Base-by-base conservation (phyloP, 64 coral and sea anemone genomes). In the Orbicella faveolata region DNA sequence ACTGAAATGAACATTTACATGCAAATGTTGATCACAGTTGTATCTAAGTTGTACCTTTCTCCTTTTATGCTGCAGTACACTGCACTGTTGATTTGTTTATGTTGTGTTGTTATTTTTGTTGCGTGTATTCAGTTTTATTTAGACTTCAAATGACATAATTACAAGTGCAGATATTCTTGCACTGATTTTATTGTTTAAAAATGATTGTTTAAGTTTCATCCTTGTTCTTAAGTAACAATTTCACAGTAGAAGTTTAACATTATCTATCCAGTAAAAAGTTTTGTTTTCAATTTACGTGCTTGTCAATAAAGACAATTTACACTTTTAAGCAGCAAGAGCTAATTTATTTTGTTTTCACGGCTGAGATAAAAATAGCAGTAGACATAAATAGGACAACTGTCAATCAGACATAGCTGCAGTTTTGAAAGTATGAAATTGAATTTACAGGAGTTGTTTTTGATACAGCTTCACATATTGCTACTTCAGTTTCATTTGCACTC, bases 211-310 rank as follows among this genome's bases (percentile, higher is more conserved):
- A 48, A 79, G 77, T 79, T 79, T 79, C 19, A 13, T 13, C 19
- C 61, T 79, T 79, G 37, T 79, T 79, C 11, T 79, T 41, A 79
- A 79, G 36, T 79, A 79, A 79, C 33, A 79, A 79, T 79, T 79
- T 37, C 37, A 39, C 37, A 20, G 21, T 54, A 37, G 77, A 79
- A 80, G 34, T 39, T 48, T 80, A n/a, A 48, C 78, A 80, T 9
- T 80, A 48, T 80, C 20, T 18, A 80, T 80, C 17, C 78, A 80
- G 44, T 80, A 80, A 52, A 80, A 52, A 80, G 34, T 52, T 39
- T 80, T 48, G 34, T 80, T 53, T 80, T 48, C 44, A 80, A 52
- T 14, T n/a, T 21, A 39, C 37, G 20, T 55, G 23, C 51, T 80
- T 51, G 59, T 80, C 37, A 39, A 39, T 39, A 39, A 39, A 39